Percentiles rank a stretch among this genome's conserved stretches.
Evolutionary conservation across 2,113 vertebrate species (phyloP).

Genomic region (Scomber scombrus): DNA sequence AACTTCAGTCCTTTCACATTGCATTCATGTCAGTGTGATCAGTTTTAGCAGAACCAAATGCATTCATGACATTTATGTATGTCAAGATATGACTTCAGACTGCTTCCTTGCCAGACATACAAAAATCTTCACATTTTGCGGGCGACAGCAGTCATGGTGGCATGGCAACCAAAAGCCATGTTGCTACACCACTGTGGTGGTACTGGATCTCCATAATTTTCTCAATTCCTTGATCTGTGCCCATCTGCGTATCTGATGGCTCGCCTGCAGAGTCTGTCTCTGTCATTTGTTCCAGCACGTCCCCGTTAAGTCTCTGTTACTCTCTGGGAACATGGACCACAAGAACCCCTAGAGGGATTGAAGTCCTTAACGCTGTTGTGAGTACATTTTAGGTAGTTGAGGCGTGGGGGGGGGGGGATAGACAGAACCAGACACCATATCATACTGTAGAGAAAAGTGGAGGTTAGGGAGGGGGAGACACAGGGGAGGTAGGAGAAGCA

Average conservation of each 20-base stretch:
- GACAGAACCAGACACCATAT: constrained; percentile 44
- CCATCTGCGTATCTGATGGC: constrained; percentile 68
- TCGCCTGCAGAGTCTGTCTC: constrained; percentile 68
- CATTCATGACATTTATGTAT: constrained; percentile 20
- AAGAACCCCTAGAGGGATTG: constrained; percentile 64
- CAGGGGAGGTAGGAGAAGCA: constrained; percentile 41
- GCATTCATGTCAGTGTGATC: constrained; percentile 22
- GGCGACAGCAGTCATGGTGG: constrained; percentile 59
- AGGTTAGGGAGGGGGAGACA: constrained; percentile 4
- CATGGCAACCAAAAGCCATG: constrained; percentile 44
- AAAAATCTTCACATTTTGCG: constrained; percentile 53
- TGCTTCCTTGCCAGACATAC: constrained; percentile 24
- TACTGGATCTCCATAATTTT: constrained; percentile 56
- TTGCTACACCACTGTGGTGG: constrained; percentile 33
- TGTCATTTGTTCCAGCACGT: constrained; percentile 81
- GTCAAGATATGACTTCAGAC: constrained; percentile 29
- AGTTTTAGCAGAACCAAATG: constrained; percentile 18
- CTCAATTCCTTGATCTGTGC: constrained; percentile 68
- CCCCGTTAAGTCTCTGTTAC: constrained; percentile 63
- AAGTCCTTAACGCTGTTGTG: constrained; percentile 59
- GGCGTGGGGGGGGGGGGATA: constrained; percentile 42
- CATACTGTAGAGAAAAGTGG: neutral
- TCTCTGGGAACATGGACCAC: constrained; percentile 78
- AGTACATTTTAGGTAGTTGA: constrained; percentile 57
- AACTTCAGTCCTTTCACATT: neutral